A percentile compares a stretch with the other conserved stretches of the same genome.
Conservation (phyloP, 2,797 vertebrate species). For the Tauraco hartlaubi region DNA sequence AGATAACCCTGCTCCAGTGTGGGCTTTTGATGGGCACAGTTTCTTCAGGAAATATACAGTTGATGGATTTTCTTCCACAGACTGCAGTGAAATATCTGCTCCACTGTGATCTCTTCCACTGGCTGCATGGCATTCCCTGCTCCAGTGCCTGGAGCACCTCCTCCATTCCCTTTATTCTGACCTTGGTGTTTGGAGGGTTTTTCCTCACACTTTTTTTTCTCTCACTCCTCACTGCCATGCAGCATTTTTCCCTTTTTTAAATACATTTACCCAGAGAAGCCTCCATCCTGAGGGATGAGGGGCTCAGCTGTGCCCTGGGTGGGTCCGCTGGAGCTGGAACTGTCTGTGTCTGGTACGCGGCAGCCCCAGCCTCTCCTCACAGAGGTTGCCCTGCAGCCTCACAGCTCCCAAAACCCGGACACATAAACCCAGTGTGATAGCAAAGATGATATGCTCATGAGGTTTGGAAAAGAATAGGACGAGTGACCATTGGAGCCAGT, state of each 20-base stretch:
- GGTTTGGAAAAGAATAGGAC: neutral
- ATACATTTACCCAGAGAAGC: neutral
- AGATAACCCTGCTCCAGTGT: neutral
- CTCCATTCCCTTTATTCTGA: neutral
- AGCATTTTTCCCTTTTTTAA: neutral
- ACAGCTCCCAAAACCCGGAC: accelerated
- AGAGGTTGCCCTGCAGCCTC: accelerated
- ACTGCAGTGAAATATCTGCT: neutral
- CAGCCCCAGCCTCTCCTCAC: neutral
- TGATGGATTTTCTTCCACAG: neutral
- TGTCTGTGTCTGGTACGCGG: accelerated
- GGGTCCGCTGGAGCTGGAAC: neutral
- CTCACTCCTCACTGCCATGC: too few relatives aligned
- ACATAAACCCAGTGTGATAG: neutral
- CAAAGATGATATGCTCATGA: neutral
- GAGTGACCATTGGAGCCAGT: neutral
- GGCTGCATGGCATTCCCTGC: neutral
- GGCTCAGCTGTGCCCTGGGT: neutral
- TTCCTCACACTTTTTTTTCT: neutral
- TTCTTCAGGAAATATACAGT: neutral
- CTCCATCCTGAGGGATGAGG: too few relatives aligned
- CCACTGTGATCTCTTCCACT: neutral
- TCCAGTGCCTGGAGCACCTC: neutral
- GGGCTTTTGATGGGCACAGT: neutral
- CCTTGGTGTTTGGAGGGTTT: neutral